phyloP scores from a whole-genome alignment of 1,140 invertebrate species.

The Atta texana region DNA sequence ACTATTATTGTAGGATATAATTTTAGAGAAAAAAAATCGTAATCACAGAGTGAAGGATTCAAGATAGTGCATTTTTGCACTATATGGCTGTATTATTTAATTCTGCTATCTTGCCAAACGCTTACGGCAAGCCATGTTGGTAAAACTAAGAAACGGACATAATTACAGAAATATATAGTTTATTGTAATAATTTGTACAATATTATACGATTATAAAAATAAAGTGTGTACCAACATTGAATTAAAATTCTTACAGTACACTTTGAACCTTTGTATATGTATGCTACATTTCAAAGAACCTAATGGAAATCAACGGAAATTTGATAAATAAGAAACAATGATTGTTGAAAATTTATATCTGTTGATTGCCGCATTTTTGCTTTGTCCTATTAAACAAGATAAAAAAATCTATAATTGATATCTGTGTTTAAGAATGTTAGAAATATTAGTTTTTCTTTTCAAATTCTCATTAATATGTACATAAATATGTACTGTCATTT shows the following conservation, averaged over 20 bases:
- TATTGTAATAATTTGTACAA: slow-evolving; percentile 87
- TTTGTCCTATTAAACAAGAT: neutral
- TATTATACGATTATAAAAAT: slow-evolving; percentile 86
- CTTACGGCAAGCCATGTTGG: slow-evolving; percentile 82
- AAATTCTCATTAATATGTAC: neutral
- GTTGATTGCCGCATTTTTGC: too few species aligned
- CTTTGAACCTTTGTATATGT: neutral
- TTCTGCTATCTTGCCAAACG: slow-evolving; percentile 80
- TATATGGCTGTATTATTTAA: slow-evolving; percentile 84
- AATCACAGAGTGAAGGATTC: slow-evolving; percentile 63
- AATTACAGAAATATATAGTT: slow-evolving; percentile 85
- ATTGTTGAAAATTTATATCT: neutral
- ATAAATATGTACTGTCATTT: neutral
- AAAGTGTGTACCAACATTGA: slow-evolving; percentile 86
- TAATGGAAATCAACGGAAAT: neutral
- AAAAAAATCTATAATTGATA: slow-evolving; percentile 6
- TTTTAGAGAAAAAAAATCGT: slow-evolving; percentile 78
- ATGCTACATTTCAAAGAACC: neutral
- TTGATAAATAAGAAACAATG: neutral
- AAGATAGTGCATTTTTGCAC: slow-evolving; percentile 77
- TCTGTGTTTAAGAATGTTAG: neutral
- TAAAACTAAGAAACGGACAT: slow-evolving; percentile 84
- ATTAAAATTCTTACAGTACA: slow-evolving; percentile 69
- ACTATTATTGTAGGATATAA: slow-evolving; percentile 84
- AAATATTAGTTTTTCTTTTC: neutral